Evolutionary conservation across 2,113 vertebrate genomes (phyloP).

Genomic region (Entosphenus tridentatus): DNA sequence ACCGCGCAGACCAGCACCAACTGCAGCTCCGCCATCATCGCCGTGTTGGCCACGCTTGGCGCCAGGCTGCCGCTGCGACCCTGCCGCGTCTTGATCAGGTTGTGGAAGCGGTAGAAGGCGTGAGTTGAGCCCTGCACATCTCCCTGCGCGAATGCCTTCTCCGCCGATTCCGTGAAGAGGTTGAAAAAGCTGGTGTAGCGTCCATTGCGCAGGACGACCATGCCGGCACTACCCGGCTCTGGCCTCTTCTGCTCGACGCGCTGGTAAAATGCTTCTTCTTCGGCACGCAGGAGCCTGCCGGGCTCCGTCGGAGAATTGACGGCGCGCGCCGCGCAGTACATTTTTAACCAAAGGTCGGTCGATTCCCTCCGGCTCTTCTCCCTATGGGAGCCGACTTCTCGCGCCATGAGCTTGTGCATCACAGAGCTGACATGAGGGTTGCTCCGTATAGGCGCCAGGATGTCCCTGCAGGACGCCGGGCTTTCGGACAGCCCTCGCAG

Average conservation of each 20-base stretch:
- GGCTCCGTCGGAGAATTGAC: slow-evolving; percentile 28
- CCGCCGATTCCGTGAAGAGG: slow-evolving; percentile 26
- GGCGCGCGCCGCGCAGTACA: slow-evolving; percentile 24
- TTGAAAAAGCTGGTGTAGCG: slow-evolving; percentile 31
- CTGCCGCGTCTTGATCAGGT: slow-evolving; percentile 21
- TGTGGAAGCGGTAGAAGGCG: slow-evolving; percentile 38
- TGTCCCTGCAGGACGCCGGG: slow-evolving; percentile 21
- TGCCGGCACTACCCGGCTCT: slow-evolving; percentile 8
- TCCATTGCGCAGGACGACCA: slow-evolving; percentile 15
- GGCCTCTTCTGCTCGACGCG: slow-evolving; percentile 16
- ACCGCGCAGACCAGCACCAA: slow-evolving; percentile 27
- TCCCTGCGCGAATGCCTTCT: slow-evolving; percentile 23
- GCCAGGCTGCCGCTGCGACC: slow-evolving; percentile 18
- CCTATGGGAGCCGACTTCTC: slow-evolving; percentile 17
- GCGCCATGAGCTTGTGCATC: slow-evolving; percentile 22
- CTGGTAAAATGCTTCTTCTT: slow-evolving; percentile 22
- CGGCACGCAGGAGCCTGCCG: slow-evolving; percentile 22
- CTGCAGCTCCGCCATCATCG: slow-evolving; percentile 33
- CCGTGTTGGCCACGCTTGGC: slow-evolving; percentile 27
- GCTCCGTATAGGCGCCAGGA: slow-evolving; percentile 15
- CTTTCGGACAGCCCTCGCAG: slow-evolving; percentile 30
- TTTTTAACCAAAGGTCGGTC: slow-evolving; percentile 31
- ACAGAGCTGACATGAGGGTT: slow-evolving; percentile 15
- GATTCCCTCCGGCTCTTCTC: slow-evolving; percentile 25
- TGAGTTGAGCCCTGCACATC: slow-evolving; percentile 24